phyloP scores from a whole-genome alignment of 2,113 vertebrate species.

The Neomonachus schauinslandi region DNA sequence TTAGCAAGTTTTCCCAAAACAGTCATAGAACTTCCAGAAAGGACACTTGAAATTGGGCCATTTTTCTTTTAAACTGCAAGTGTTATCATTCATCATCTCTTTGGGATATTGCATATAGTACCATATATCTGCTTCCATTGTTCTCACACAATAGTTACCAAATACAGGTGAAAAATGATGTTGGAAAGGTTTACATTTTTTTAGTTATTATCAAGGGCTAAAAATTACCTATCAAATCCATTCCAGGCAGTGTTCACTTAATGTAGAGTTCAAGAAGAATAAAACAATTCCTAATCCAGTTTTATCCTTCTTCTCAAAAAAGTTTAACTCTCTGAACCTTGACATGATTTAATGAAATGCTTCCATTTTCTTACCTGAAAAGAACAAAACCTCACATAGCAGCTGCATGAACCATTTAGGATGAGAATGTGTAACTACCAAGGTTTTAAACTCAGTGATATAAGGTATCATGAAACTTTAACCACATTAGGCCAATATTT shows the following conservation, averaged over 20 bases:
- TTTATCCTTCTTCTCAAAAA: background rate
- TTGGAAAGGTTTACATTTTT: background rate
- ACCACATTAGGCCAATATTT: background rate
- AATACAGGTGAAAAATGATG: background rate
- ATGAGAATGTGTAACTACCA: background rate
- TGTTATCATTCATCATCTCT: slow-evolving; percentile 61
- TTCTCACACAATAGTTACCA: slow-evolving; percentile 25
- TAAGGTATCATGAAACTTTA: background rate
- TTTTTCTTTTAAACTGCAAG: slow-evolving; percentile 67
- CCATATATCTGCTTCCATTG: slow-evolving; percentile 23
- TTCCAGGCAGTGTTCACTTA: background rate
- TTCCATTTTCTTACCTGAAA: background rate
- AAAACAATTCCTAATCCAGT: background rate
- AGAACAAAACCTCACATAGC: background rate
- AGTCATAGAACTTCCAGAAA: slow-evolving; percentile 70
- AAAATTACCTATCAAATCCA: background rate
- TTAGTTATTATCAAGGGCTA: background rate
- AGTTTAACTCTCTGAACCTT: background rate
- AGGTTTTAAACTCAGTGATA: background rate
- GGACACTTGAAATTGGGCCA: slow-evolving; percentile 61
- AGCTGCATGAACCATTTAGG: background rate
- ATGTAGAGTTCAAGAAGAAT: background rate
- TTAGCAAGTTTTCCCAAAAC: slow-evolving; percentile 70
- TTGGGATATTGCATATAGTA: slow-evolving; percentile 43
- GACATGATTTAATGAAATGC: background rate